Percentiles rank a stretch among this genome's conserved stretches.
Evolutionary conservation across 2,888 invertebrate genomes (phyloP).

Genomic region (Embidobia sp.): DNA sequence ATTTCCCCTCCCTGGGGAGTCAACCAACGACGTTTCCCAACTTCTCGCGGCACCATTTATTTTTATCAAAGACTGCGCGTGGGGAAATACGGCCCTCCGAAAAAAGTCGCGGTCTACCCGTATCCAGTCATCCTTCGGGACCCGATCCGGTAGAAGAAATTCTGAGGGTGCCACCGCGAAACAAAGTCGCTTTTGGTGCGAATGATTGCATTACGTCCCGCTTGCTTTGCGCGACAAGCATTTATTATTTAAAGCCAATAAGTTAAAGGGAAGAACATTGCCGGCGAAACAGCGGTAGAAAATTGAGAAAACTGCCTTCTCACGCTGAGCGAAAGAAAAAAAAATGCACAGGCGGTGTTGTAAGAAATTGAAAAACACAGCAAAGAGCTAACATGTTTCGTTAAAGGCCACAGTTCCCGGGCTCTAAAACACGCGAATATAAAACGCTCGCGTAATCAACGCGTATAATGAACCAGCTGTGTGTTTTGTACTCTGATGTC

Average conservation of each 20-base stretch:
- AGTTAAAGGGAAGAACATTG: constrained; percentile 14
- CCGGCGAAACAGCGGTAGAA: not conserved
- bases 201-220: constrained; percentile 77
- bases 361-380: too few relatives aligned
- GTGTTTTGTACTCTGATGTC: constrained; percentile 59
- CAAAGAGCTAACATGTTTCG: too few relatives aligned
- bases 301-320: not conserved
- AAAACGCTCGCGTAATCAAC: constrained; percentile 45
- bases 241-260: constrained; percentile 74
- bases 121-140: constrained; percentile 65
- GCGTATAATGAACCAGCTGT: constrained; percentile 56
- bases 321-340: too few relatives aligned
- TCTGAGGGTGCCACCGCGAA: constrained; percentile 68
- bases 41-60: constrained; percentile 78
- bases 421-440: constrained; percentile 17
- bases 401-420: too few relatives aligned
- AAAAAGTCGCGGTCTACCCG: constrained; percentile 67
- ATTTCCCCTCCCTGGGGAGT: constrained; percentile 73
- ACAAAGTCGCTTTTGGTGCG: constrained; percentile 73
- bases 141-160: constrained; percentile 52
- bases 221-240: constrained; percentile 67
- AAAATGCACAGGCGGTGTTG: too few relatives aligned
- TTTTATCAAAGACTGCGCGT: constrained; percentile 78
- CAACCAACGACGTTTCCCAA: constrained; percentile 48
- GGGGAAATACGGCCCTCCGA: constrained; percentile 62